Percentiles rank a stretch among this genome's conserved stretches.
Conservation (phyloP, 1,140 invertebrate species). For the Drosophila santomea region DNA sequence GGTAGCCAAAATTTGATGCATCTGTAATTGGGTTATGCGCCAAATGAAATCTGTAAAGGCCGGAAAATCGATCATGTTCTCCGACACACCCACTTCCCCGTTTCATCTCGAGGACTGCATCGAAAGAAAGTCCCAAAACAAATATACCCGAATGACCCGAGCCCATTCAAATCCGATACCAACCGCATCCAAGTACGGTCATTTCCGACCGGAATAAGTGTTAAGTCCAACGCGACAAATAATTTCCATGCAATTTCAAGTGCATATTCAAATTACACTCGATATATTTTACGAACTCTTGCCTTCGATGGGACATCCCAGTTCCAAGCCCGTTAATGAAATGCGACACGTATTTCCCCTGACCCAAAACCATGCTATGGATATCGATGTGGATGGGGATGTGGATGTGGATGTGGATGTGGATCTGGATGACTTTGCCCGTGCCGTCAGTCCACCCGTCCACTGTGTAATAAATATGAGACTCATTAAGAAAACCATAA, state of each 20-base stretch:
- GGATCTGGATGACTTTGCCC: slow-evolving; percentile 39
- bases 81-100: slow-evolving; percentile 48
- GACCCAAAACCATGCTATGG: slow-evolving; percentile 36
- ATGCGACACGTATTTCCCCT: slow-evolving; percentile 80
- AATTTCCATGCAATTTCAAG: slow-evolving; percentile 80
- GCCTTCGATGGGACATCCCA: slow-evolving; percentile 50
- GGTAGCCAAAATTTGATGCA: neutral
- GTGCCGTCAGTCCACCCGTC: slow-evolving; percentile 45
- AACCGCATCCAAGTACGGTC: slow-evolving; percentile 47
- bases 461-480: slow-evolving; percentile 79
- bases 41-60: slow-evolving; percentile 2
- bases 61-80: slow-evolving; percentile 17
- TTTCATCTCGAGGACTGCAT: slow-evolving; percentile 1
- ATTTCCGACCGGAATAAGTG: slow-evolving; percentile 80
- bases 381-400: slow-evolving; percentile 6
- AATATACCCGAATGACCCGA: slow-evolving; percentile 39
- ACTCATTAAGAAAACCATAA: slow-evolving; percentile 83
- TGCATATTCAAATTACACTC: slow-evolving; percentile 80
- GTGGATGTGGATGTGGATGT: slow-evolving; percentile 26
- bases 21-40: slow-evolving; percentile 11
- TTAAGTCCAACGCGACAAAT: slow-evolving; percentile 64
- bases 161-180: slow-evolving; percentile 42
- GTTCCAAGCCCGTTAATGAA: slow-evolving; percentile 71
- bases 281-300: slow-evolving; percentile 62
- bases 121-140: slow-evolving; percentile 45